Evolutionary conservation across 2,797 vertebrate species (phyloP).

Genomic region (Myotis vivesi): DNA sequence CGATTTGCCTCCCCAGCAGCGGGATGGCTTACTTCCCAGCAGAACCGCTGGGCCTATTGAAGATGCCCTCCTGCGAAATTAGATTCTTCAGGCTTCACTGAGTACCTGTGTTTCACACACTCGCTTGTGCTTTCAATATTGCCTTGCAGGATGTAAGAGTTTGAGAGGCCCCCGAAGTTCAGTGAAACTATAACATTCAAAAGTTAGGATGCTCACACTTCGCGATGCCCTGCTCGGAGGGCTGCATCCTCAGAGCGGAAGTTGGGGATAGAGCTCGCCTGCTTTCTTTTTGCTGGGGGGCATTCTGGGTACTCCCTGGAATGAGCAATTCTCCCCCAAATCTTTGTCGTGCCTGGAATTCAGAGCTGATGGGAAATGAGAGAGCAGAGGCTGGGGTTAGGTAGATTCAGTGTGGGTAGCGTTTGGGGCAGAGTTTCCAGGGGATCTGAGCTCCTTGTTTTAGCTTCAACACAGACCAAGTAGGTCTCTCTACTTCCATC

Average conservation of each 20-base stretch:
- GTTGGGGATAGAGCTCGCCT: not conserved
- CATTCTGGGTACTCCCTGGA: not conserved
- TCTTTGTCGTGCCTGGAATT: not conserved
- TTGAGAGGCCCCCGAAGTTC: constrained; percentile 42
- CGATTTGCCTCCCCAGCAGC: constrained; percentile 50
- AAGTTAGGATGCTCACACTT: not conserved
- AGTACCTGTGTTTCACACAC: constrained; percentile 65
- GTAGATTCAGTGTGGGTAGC: not conserved
- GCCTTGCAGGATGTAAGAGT: constrained; percentile 49
- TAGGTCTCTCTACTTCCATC: not conserved
- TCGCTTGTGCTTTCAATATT: constrained; percentile 57
- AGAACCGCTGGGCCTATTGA: not conserved
- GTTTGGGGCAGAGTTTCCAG: not conserved
- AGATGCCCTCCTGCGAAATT: constrained; percentile 72
- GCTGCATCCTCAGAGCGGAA: not conserved
- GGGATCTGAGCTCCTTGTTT: not conserved
- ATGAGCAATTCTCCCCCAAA: not conserved
- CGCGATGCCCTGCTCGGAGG: not conserved
- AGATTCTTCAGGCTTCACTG: constrained; percentile 73
- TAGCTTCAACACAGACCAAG: not conserved
- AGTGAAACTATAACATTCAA: not conserved
- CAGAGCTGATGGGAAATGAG: not conserved
- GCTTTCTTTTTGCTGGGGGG: not conserved
- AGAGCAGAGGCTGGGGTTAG: not conserved
- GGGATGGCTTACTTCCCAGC: constrained; percentile 6